A percentile compares a stretch with the other conserved stretches of the same genome.
Conservation (phyloP, 2,888 invertebrate species). For the Prenolepis imparis region DNA sequence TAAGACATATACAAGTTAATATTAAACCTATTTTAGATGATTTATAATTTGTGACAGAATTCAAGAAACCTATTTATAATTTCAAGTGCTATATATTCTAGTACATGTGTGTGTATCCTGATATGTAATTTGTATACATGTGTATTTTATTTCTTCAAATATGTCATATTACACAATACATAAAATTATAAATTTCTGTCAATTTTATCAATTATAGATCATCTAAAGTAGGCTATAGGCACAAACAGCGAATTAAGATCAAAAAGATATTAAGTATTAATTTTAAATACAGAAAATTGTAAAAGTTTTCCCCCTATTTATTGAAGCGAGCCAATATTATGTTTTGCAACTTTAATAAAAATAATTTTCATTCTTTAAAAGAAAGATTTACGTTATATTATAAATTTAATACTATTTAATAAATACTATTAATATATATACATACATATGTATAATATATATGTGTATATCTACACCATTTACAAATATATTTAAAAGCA, state of each 20-base stretch:
- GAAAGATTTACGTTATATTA: conserved; percentile 11
- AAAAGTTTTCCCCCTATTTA: neutral
- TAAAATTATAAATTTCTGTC: conserved; percentile 2
- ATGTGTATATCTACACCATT: conserved; percentile 51
- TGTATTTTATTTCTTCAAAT: neutral
- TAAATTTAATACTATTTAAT: conserved; percentile 37
- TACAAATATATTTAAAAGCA: conserved; percentile 48
- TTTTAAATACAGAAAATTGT: neutral
- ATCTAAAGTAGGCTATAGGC: neutral
- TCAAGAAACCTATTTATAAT: neutral
- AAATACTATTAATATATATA: conserved; percentile 3
- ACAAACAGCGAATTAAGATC: conserved; percentile 21
- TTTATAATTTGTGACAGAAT: neutral
- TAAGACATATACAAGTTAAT: conserved; percentile 11
- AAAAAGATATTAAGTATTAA: conserved; percentile 10
- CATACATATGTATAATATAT: conserved; percentile 18
- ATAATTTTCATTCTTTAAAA: neutral
- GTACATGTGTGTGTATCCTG: neutral
- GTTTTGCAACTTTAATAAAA: conserved; percentile 9
- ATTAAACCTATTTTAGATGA: conserved; percentile 12
- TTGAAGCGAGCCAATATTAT: neutral
- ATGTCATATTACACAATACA: neutral
- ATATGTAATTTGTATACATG: neutral
- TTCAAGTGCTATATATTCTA: neutral
- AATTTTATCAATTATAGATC: conserved; percentile 1